phyloP scores from a whole-genome alignment of 2,113 vertebrate genomes.

The Hyaena hyaena region DNA sequence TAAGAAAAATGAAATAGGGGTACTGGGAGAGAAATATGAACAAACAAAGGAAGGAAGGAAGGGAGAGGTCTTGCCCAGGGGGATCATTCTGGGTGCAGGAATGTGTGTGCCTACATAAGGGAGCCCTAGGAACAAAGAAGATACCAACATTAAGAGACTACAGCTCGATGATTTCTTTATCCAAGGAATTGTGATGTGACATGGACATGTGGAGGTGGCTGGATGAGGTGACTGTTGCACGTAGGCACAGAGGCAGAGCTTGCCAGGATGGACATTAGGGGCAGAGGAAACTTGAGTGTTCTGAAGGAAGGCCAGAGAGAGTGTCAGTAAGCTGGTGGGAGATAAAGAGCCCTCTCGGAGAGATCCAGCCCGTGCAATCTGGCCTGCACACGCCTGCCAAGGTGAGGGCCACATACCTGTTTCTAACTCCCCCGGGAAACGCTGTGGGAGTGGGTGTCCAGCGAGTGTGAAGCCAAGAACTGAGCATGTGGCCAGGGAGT shows the following conservation, averaged over 20 bases:
- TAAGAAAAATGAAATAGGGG: not conserved
- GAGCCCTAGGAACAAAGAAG: constrained; percentile 52
- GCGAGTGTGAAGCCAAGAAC: not conserved
- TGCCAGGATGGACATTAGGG: not conserved
- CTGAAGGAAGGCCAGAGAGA: not conserved
- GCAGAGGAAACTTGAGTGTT: not conserved
- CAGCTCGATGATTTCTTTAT: not conserved
- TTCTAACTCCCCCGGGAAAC: not conserved
- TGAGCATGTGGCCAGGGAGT: constrained; percentile 15
- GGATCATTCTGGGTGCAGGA: not conserved
- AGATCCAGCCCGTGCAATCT: not conserved
- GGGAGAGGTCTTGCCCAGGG: not conserved
- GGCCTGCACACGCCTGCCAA: not conserved
- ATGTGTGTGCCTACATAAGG: not conserved
- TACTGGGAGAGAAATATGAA: not conserved
- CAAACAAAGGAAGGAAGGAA: not conserved
- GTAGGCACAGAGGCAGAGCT: not conserved
- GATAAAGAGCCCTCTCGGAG: not conserved
- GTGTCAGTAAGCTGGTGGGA: not conserved
- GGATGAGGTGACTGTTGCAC: not conserved
- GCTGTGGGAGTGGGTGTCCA: not conserved
- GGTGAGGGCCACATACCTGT: not conserved
- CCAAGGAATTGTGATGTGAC: not conserved
- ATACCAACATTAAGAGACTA: not conserved
- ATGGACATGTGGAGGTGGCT: not conserved